These are phyloP conservation scores for Apodemus speciosus DNA, from an alignment of 2,113 vertebrate species.

Conservation along the genomic window DNA sequence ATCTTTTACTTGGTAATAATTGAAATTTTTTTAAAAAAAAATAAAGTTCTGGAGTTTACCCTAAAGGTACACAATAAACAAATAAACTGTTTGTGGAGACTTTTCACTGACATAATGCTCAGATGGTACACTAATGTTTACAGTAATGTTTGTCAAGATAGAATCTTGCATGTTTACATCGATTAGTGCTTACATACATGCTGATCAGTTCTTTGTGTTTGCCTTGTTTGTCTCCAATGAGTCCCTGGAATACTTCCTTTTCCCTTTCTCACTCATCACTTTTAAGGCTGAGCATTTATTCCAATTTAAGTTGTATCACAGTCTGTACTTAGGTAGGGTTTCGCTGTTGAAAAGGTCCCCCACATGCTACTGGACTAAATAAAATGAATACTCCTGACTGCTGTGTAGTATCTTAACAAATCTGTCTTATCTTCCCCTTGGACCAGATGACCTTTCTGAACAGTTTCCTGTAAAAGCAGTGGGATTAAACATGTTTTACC, in stretches of 20 bases:
- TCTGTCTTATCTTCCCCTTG: constrained; percentile 27
- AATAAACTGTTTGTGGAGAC: background rate
- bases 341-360: constrained; percentile 32
- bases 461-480: constrained; percentile 56
- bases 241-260: background rate
- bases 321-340: constrained; percentile 48
- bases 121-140: constrained; percentile 35
- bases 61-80: constrained; percentile 11
- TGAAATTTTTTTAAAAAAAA: constrained; percentile 24
- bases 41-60: background rate
- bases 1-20: constrained; percentile 55
- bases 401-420: constrained; percentile 36
- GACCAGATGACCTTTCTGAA: constrained; percentile 51
- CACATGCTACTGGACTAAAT: constrained; percentile 63
- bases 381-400: constrained; percentile 64
- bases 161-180: background rate
- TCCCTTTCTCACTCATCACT: constrained; percentile 45
- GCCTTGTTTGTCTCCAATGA: constrained; percentile 48
- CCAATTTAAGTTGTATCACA: constrained; percentile 68
- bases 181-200: constrained; percentile 34
- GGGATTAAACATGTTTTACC: constrained; percentile 26
- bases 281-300: constrained; percentile 74
- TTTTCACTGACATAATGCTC: constrained; percentile 29
- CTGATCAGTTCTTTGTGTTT: constrained; percentile 44
- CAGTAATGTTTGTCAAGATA: constrained; percentile 23